Percentiles rank a stretch among this genome's conserved stretches.
Conservation (phyloP, 1,140 invertebrate genomes). For the Anastrepha ludens region DNA sequence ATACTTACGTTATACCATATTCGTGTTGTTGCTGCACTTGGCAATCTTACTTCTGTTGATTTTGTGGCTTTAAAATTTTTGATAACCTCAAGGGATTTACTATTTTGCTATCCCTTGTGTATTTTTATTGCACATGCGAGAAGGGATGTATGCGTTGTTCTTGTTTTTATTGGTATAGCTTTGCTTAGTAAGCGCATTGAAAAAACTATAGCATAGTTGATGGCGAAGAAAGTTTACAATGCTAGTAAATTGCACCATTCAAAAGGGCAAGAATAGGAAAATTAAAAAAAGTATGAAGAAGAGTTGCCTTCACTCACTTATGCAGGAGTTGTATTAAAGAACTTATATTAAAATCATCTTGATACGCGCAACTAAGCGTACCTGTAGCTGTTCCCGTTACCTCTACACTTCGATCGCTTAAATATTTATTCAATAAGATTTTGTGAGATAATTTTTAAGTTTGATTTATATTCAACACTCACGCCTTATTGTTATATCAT, state of each 20-base stretch:
- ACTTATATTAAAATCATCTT: no score
- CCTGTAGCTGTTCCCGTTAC: no score
- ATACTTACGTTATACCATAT: background rate
- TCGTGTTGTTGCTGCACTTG: background rate
- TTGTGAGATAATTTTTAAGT: no score
- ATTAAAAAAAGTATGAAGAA: background rate
- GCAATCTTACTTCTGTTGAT: conserved; percentile 21
- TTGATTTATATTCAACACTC: no score
- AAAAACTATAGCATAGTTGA: background rate
- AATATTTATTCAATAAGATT: no score
- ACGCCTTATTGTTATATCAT: no score
- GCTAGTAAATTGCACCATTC: conserved; percentile 5
- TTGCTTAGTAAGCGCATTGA: conserved; percentile 7
- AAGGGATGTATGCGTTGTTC: background rate
- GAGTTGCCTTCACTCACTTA: background rate
- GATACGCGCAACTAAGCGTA: no score
- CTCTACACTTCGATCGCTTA: no score
- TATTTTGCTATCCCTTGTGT: conserved; percentile 10
- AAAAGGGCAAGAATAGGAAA: background rate
- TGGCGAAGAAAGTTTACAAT: background rate
- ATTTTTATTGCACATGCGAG: background rate
- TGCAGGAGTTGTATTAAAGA: background rate
- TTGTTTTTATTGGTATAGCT: conserved; percentile 12
- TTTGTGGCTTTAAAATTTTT: conserved; percentile 26
- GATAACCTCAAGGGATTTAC: conserved; percentile 20